Base-by-base conservation (phyloP, 2,797 vertebrate species). In the Neostethus bicornis region DNA sequence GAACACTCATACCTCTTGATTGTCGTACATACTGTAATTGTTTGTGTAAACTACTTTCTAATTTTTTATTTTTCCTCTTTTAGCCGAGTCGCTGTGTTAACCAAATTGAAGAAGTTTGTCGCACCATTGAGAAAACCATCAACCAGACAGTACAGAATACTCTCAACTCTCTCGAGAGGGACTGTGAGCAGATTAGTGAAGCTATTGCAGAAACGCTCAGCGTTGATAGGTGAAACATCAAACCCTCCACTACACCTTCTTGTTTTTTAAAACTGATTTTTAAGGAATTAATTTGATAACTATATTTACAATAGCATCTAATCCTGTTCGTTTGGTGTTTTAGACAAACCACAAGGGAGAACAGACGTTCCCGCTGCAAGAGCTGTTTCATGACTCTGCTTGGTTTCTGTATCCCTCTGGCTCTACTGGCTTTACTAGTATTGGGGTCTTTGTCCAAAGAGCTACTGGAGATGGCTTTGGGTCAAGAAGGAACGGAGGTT, bases 131-230 rank as follows among this genome's bases (percentile, higher is more conserved):
- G 77, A 95, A 92, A 76, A 94, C 93, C 2, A 95, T 95, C 37
- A 95, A 93, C 71, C 93, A 94, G 56, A 95, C 93, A 0, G 92
- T 95, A 5, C 93, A 95, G 86, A 93, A 91, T 48, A 94, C 93
- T 0, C 92, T 94, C 10, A 94, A 94, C 78, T 85, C 92, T 5
- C 81, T 95, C 60, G 93, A 93, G 71, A 92, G 89, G 64, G 93
- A 94, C 87, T 94, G 93, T 44, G 92, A 92, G 73, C 68, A 90
- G 45, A 92, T 94, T 70, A 86, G 81, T 2, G 87, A 93, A 46
- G 91, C 92, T 24, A 83, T 93, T 42, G 57, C 83, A 0, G 80
- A 86, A 1, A 85, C 75, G 0, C 87, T 94, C 13, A 7, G 1
- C 1, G 67, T 70, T 0, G 92, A 94, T 71, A 68, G 89, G 93